A percentile compares a stretch with the other conserved stretches of the same genome.
Conservation (phyloP, 2,888 invertebrate genomes). For the Odontomyia ornata region DNA sequence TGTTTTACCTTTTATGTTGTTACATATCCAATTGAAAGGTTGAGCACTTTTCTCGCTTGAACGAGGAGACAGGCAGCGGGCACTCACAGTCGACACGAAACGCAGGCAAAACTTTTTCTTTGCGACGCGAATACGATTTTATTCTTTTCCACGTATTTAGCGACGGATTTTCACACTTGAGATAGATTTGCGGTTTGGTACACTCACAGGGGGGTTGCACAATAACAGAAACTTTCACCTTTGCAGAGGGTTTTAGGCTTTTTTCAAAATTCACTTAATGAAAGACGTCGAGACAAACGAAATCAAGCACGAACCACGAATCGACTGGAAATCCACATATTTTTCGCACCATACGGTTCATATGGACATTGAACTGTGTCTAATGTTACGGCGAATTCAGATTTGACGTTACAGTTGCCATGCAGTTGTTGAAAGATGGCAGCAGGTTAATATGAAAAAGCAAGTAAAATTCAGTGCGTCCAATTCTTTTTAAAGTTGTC, state of each 20-base stretch:
- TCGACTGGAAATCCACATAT: constrained; percentile 31
- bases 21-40: constrained; percentile 32
- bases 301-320: constrained; percentile 23
- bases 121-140: constrained; percentile 5
- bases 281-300: constrained; percentile 31
- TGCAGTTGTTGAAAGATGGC: too few species aligned
- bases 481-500: too few species aligned
- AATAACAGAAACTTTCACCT: neutral
- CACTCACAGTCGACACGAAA: neutral
- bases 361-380: constrained; percentile 15
- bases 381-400: constrained; percentile 6
- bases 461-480: too few species aligned
- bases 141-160: neutral
- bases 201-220: constrained; percentile 7
- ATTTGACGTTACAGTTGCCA: neutral
- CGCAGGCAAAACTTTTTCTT: constrained; percentile 11
- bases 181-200: neutral
- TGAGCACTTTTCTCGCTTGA: constrained; percentile 28
- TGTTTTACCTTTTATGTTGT: constrained; percentile 33
- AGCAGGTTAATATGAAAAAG: too few species aligned
- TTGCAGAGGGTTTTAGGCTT: constrained; percentile 12
- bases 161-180: neutral
- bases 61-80: neutral
- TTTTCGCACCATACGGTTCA: constrained; percentile 32
- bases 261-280: neutral